Conservation (phyloP, 2,113 vertebrate genomes). For the Heteronetta atricapilla region DNA sequence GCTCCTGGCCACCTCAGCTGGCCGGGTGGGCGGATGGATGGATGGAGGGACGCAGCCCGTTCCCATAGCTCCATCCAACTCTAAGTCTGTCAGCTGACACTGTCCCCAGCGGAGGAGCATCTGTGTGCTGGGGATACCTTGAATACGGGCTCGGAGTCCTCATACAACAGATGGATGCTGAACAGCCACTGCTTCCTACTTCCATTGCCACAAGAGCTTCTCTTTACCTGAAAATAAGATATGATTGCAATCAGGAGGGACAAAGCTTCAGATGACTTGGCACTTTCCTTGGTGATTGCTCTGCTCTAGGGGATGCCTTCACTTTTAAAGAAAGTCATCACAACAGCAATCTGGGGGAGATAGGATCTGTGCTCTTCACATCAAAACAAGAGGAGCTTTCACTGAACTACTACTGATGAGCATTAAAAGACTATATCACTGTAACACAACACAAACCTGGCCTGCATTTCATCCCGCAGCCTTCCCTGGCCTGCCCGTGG, state of each 20-base stretch:
- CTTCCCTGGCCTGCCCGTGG: not conserved
- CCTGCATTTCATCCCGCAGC: not conserved
- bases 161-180: not conserved
- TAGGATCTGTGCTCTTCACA: not conserved
- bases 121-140: not conserved
- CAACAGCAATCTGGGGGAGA: not conserved
- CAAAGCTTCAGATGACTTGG: slow-evolving; percentile 20
- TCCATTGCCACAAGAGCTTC: not conserved
- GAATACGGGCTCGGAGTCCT: not conserved
- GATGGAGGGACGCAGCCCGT: not conserved
- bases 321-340: slow-evolving; percentile 6
- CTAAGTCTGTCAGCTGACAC: not conserved
- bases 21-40: not conserved
- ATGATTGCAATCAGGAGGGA: slow-evolving; percentile 47
- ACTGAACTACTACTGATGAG: not conserved
- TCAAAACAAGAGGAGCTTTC: slow-evolving; percentile 12
- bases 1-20: not conserved
- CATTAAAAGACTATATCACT: not conserved
- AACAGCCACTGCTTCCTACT: not conserved
- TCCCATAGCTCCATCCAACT: not conserved
- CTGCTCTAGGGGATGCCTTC: slow-evolving; percentile 25
- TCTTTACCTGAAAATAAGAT: not conserved
- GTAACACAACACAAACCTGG: not conserved
- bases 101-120: not conserved
- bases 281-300: slow-evolving; percentile 4